Evolutionary conservation across 2,113 vertebrate genomes (phyloP).

Genomic region (Syngnathoides biaculeatus): DNA sequence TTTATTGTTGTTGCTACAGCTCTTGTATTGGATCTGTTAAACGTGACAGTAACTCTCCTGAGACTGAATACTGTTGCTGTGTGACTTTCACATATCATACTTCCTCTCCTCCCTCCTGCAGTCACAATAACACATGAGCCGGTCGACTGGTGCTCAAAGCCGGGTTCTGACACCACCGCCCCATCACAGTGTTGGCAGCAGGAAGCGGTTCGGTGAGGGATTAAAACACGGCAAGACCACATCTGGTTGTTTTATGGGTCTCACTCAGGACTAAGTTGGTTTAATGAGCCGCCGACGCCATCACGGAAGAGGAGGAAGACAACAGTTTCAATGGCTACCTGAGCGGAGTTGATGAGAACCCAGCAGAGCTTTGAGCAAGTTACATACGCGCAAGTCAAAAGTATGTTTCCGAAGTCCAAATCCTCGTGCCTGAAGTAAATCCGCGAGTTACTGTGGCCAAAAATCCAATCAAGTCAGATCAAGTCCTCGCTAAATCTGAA

Average conservation of each 20-base stretch:
- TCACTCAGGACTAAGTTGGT: slow-evolving; percentile 28
- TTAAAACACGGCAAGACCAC: slow-evolving; percentile 39
- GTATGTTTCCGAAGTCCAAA: too few relatives aligned
- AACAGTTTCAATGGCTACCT: slow-evolving; percentile 70
- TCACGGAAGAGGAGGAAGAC: slow-evolving; percentile 68
- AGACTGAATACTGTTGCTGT: slow-evolving; percentile 23
- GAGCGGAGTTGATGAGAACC: slow-evolving; percentile 30
- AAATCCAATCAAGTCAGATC: background rate
- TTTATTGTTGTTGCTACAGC: background rate
- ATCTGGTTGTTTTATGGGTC: slow-evolving; percentile 12
- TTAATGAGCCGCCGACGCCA: slow-evolving; percentile 17
- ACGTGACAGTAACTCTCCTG: slow-evolving; percentile 7
- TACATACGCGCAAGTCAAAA: background rate
- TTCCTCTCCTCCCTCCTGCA: slow-evolving; percentile 4
- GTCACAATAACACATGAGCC: slow-evolving; percentile 30
- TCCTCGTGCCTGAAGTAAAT: background rate
- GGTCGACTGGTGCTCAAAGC: slow-evolving; percentile 27
- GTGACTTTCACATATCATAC: slow-evolving; percentile 36
- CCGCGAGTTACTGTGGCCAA: background rate
- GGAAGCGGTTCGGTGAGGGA: slow-evolving; percentile 60
- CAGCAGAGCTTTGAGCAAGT: background rate
- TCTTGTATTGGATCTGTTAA: background rate
- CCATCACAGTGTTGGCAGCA: slow-evolving; percentile 49
- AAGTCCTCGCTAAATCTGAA: background rate
- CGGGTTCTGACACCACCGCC: slow-evolving; percentile 32